Evolutionary conservation across 2,797 vertebrate species (phyloP), one percentile per base, ranked within the genome.

Genomic region (Discoglossus pictus): DNA sequence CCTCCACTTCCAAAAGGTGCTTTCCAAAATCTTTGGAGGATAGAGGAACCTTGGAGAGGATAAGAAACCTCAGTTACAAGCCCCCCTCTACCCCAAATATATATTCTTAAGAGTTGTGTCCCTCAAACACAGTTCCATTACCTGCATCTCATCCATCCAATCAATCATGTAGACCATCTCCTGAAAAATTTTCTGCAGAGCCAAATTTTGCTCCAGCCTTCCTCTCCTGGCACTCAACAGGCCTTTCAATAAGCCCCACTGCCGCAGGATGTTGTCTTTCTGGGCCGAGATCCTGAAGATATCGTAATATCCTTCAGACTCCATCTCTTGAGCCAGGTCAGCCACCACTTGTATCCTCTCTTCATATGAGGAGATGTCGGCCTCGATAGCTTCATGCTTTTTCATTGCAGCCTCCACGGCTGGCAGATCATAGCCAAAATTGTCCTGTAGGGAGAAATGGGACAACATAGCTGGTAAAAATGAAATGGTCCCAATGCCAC

Each of bases 161-260:
- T 96, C 94, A 0, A 98, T 97, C 95, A 98, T 98, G 83, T 98
- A 94, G 64, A 97, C 95, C 96, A 98, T 98, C 75, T 99, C 96
- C 80, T 99, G 96, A 76, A 99, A 99, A 62, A 95, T 91, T 74
- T 92, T 97, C 87, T 99, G 96, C 42, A 99, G 80, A 0, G 93
- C 90, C 75, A 98, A 73, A 75, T 96, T 97, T 85, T 95, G 92
- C 84, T 98, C 92, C 0, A 98, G 89, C 1, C 96, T 91, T 0
- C 78, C 76, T 1, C 92, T 87, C 11, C 96, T 87, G 9, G 91
- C 92, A 0, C 83, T 77, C 9, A 98, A 86, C 74, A 97, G 86
- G 76, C 95, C 90, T 1, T 92, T 93, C 68, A 98, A 83, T 9
- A 98, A 87, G 23, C 80, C 84, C 96, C 96, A 98, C 79, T 97